These are phyloP conservation scores for Typhlomys cinereus DNA, from an alignment of 2,113 vertebrate species.

Conservation along the genomic window DNA sequence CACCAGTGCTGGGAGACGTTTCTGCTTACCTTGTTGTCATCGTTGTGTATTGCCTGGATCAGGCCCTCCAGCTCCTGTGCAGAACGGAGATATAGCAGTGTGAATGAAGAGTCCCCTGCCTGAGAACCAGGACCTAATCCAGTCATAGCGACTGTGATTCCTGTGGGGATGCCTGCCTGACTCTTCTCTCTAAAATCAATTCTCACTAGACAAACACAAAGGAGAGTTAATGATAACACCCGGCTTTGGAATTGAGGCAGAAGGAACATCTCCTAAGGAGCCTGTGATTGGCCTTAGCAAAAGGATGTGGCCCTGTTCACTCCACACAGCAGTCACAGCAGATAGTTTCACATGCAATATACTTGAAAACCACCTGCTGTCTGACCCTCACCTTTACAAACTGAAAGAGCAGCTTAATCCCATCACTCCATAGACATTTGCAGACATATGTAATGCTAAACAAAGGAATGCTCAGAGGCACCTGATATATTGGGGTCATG, in stretches of 20 bases:
- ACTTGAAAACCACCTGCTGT: neutral
- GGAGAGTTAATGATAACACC: neutral
- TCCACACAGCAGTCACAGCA: neutral
- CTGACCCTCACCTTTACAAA: neutral
- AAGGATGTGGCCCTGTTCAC: neutral
- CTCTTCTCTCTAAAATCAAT: constrained; percentile 36
- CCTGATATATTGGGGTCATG: neutral
- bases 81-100: constrained; percentile 61
- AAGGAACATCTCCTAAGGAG: neutral
- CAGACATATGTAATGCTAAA: neutral
- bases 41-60: constrained; percentile 93
- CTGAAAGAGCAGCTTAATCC: neutral
- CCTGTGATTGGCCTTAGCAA: neutral
- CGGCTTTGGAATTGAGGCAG: neutral
- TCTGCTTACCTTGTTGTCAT: constrained; percentile 93
- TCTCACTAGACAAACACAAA: neutral
- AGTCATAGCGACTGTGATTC: neutral
- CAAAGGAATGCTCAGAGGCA: neutral
- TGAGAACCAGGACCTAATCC: neutral
- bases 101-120: neutral
- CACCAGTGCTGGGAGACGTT: neutral
- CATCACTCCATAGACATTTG: neutral
- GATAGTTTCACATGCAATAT: neutral
- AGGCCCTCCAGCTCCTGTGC: constrained; percentile 94
- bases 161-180: neutral